Evolutionary conservation across 2,797 vertebrate species (phyloP).

Genomic region (Enteromius argenteus): DNA sequence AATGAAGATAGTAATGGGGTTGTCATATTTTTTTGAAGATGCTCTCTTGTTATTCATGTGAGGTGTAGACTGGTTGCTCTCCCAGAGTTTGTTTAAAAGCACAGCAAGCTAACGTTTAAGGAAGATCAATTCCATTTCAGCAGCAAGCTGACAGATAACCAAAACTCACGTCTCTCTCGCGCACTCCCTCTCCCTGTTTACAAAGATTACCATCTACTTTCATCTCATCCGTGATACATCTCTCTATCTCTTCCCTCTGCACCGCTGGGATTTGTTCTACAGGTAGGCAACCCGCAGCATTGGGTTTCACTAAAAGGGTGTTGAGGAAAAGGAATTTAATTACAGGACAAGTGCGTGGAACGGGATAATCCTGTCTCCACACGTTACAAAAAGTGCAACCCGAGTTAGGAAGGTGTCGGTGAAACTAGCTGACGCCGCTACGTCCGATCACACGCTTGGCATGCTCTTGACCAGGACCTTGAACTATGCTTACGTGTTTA

Average conservation of each 20-base stretch:
- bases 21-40: constrained; percentile 58
- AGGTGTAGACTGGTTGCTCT: constrained; percentile 6
- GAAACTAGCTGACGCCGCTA: background rate
- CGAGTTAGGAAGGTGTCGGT: background rate
- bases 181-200: constrained; percentile 68
- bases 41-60: constrained; percentile 54
- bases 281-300: constrained; percentile 63
- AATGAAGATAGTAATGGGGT: constrained; percentile 64
- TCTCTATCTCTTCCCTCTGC: constrained; percentile 63
- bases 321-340: constrained; percentile 70
- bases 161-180: constrained; percentile 68
- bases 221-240: constrained; percentile 72
- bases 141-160: constrained; percentile 76
- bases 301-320: constrained; percentile 66
- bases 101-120: constrained; percentile 61
- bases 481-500: constrained; percentile 8
- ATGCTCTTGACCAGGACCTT: constrained; percentile 21
- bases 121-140: constrained; percentile 67
- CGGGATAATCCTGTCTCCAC: constrained; percentile 46
- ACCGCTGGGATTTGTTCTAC: constrained; percentile 65
- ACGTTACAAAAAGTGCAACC: background rate
- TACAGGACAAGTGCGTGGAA: constrained; percentile 65
- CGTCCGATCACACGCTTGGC: background rate
- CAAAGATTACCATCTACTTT: constrained; percentile 82
- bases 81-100: constrained; percentile 58